These are phyloP conservation scores for Theropithecus gelada DNA, from an alignment of 2,113 vertebrate species.

Conservation along the genomic window DNA sequence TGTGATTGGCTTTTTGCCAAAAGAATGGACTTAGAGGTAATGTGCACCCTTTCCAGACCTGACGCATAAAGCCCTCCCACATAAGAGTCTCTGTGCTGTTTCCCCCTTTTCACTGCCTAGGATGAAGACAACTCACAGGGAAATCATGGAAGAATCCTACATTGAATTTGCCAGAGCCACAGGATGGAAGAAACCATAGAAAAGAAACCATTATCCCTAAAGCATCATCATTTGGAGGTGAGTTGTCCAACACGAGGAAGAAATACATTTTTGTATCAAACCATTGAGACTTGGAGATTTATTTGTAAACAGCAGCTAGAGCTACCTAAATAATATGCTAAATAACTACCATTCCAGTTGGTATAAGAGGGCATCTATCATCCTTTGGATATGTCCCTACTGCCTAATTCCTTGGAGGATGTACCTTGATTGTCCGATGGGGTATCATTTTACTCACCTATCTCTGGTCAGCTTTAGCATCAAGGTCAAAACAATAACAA, in stretches of 20 bases:
- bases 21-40: background rate
- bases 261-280: background rate
- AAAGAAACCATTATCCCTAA: background rate
- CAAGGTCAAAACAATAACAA: background rate
- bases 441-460: constrained; percentile 12
- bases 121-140: background rate
- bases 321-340: background rate
- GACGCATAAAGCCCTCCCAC: background rate
- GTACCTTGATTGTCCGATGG: background rate
- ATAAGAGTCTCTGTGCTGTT: background rate
- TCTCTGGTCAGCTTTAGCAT: background rate
- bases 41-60: background rate
- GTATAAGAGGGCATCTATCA: background rate
- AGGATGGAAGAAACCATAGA: background rate
- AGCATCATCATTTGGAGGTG: background rate
- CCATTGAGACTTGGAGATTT: background rate
- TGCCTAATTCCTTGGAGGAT: background rate
- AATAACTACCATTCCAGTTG: background rate
- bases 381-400: background rate
- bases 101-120: background rate
- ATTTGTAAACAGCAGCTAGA: background rate
- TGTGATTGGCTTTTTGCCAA: background rate
- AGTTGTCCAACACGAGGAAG: background rate
- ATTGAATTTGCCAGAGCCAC: background rate
- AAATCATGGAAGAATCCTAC: background rate